Evolutionary conservation across 2,888 invertebrate genomes (phyloP).

Genomic region (Polydrusus cervinus): DNA sequence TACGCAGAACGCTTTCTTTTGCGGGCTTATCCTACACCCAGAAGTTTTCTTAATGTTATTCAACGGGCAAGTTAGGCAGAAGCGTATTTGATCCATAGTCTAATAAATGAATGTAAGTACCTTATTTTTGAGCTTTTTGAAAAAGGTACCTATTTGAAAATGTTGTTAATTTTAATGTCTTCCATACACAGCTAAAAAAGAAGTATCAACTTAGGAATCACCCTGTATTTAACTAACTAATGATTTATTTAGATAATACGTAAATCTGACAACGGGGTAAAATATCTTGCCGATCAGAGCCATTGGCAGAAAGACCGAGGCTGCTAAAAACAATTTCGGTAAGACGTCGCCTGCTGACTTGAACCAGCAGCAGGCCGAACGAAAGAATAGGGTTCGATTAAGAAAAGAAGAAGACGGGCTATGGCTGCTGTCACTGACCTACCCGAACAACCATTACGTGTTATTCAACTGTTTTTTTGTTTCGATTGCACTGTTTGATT

Average conservation of each 20-base stretch:
- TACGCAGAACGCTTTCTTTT: too few relatives aligned
- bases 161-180: too few relatives aligned
- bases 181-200: too few relatives aligned
- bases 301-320: slow-evolving; percentile 12
- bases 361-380: slow-evolving; percentile 28
- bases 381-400: slow-evolving; percentile 47
- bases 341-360: slow-evolving; percentile 32
- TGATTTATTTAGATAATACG: neutral
- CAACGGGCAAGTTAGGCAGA: too few relatives aligned
- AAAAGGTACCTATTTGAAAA: too few relatives aligned
- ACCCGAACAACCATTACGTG: slow-evolving; percentile 64
- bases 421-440: slow-evolving; percentile 58
- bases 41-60: too few relatives aligned
- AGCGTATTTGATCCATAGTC: too few relatives aligned
- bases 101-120: too few relatives aligned
- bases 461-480: slow-evolving; percentile 65
- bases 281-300: slow-evolving; percentile 12
- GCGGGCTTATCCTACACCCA: too few relatives aligned
- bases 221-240: too few relatives aligned
- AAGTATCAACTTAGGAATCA: too few relatives aligned
- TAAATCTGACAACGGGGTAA: slow-evolving; percentile 12
- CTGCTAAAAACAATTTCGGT: slow-evolving; percentile 34
- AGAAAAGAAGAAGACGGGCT: slow-evolving; percentile 43
- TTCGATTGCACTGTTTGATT: slow-evolving; percentile 65
- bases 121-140: too few relatives aligned